A percentile compares a stretch with the other conserved stretches of the same genome.
Evolutionary conservation across 2,797 vertebrate genomes (phyloP).

Genomic region (Semaprochilodus insignis): DNA sequence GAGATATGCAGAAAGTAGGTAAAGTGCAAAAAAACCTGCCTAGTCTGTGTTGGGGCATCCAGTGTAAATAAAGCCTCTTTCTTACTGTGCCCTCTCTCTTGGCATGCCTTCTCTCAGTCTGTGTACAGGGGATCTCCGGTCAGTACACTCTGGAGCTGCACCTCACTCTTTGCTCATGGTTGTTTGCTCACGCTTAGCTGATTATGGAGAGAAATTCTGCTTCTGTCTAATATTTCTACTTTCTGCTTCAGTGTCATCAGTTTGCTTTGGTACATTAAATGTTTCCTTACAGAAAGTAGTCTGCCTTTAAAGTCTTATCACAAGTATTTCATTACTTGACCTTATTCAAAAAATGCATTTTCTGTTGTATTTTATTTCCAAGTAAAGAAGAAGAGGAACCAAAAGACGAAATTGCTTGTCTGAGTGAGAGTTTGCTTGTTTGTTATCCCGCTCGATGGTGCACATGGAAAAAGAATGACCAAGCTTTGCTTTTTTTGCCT

Average conservation of each 20-base stretch:
- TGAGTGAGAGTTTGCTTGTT: conserved; percentile 5
- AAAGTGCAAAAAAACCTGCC: not conserved
- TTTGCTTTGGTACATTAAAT: conserved; percentile 24
- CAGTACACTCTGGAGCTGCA: conserved; percentile 75
- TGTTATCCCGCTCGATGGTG: not conserved
- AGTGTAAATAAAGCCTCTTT: conserved; percentile 24
- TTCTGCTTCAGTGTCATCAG: conserved; percentile 14
- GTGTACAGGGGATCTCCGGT: conserved; percentile 98
- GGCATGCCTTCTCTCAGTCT: conserved; percentile 86
- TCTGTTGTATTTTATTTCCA: conserved; percentile 3
- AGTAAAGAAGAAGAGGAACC: not conserved
- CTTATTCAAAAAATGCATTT: not conserved
- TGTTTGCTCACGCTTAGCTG: conserved; percentile 61
- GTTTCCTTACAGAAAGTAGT: not conserved
- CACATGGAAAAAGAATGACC: conserved; percentile 13
- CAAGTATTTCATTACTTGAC: not conserved
- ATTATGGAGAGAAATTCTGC: conserved; percentile 10
- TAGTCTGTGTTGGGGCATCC: conserved; percentile 8
- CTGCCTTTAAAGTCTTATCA: not conserved
- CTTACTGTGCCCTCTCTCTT: conserved; percentile 80
- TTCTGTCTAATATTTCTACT: not conserved
- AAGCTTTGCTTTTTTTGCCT: conserved; percentile 48
- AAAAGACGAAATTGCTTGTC: not conserved
- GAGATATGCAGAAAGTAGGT: not conserved
- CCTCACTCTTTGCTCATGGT: conserved; percentile 37